These are phyloP conservation scores for Patella depressa DNA, from an alignment of 2,888 invertebrate genomes.

Conservation along the genomic window DNA sequence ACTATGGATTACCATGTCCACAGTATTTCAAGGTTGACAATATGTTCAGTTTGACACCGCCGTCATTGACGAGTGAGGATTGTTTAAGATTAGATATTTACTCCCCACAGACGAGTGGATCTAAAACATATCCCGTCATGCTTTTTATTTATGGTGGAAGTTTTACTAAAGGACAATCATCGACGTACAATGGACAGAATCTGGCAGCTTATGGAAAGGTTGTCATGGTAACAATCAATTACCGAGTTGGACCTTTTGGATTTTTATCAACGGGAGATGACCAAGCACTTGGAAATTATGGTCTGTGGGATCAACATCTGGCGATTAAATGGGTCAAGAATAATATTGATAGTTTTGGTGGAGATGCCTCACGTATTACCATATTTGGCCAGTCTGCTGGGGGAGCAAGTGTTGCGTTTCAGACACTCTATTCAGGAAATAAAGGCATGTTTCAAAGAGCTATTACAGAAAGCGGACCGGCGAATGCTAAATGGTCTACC, in stretches of 20 bases:
- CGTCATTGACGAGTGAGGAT: constrained; percentile 43
- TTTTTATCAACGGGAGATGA: constrained; percentile 50
- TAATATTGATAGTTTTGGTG: constrained; percentile 47
- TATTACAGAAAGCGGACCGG: constrained; percentile 52
- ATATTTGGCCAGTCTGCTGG: constrained; percentile 58
- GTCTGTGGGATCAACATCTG: constrained; percentile 52
- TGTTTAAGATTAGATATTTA: constrained; percentile 52
- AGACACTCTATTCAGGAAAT: constrained; percentile 43
- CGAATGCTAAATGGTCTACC: constrained; percentile 15
- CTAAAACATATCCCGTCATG: constrained; percentile 35
- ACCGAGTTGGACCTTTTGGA: constrained; percentile 49
- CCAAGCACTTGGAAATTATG: constrained; percentile 52
- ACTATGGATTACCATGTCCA: constrained; percentile 88
- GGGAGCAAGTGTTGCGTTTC: constrained; percentile 41
- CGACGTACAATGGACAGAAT: constrained; percentile 43
- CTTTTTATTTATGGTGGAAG: constrained; percentile 48
- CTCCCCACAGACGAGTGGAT: constrained; percentile 33
- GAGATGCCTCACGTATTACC: constrained; percentile 44
- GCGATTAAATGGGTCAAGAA: constrained; percentile 54
- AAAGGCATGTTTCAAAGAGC: constrained; percentile 48
- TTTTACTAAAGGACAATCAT: constrained; percentile 42
- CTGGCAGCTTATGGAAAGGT: constrained; percentile 40
- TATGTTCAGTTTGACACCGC: not conserved
- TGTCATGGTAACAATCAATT: constrained; percentile 50
- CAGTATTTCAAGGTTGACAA: constrained; percentile 63